A percentile compares a stretch with the other conserved stretches of the same genome.
Conservation (phyloP, 2,113 vertebrate species). For the Junco hyemalis region DNA sequence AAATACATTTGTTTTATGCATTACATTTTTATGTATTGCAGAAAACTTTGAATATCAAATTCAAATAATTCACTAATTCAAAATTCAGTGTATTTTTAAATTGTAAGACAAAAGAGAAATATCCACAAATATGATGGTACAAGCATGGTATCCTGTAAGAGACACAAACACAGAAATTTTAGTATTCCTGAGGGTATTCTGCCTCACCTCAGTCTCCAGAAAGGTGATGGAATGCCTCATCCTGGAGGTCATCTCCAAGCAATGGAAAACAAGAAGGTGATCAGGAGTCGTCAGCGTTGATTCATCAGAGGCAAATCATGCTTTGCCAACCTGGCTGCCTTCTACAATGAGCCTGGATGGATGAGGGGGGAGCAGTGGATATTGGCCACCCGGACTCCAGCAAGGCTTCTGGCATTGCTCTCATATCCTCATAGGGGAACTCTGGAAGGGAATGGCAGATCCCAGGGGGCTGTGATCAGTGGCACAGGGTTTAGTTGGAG, state of each 20-base stretch:
- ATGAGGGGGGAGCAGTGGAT: not conserved
- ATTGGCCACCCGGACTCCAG: not conserved
- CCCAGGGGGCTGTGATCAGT: not conserved
- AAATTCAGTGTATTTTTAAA: not conserved
- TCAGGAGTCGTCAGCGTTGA: not conserved
- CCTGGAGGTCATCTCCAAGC: not conserved
- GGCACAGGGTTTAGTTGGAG: not conserved
- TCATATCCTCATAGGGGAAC: not conserved
- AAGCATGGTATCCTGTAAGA: not conserved
- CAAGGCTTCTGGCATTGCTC: not conserved
- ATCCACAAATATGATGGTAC: not conserved
- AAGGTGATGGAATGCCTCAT: not conserved
- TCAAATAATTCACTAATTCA: not conserved
- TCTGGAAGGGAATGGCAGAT: not conserved
- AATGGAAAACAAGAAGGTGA: not conserved
- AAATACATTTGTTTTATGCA: not conserved
- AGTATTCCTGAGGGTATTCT: not conserved
- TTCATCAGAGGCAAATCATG: not conserved
- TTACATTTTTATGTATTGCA: not conserved
- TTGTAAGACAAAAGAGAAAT: not conserved
- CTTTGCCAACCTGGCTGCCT: not conserved
- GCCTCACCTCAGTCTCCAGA: not conserved
- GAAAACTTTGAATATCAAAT: not conserved
- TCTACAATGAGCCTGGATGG: not conserved
- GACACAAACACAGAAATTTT: not conserved